phyloP scores from a whole-genome alignment of 2,797 vertebrate species.

The Phoebastria nigripes region DNA sequence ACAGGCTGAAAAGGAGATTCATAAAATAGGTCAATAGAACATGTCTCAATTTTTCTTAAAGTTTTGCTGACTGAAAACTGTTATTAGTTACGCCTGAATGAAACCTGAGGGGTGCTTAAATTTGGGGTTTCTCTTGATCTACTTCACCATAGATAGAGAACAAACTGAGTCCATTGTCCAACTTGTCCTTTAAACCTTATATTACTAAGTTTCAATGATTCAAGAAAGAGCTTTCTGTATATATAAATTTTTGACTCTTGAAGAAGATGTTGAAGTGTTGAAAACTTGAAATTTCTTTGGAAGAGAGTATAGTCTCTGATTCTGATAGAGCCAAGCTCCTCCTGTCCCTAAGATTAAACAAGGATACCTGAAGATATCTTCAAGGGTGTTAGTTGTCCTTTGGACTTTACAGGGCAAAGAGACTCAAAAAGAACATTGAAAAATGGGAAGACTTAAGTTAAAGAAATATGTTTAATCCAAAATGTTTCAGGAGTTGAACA shows the following conservation, averaged over 20 bases:
- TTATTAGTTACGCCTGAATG: not conserved
- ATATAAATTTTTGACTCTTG: not conserved
- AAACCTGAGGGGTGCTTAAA: not conserved
- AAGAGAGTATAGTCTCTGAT: not conserved
- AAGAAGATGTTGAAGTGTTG: not conserved
- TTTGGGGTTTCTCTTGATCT: not conserved
- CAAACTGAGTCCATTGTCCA: not conserved
- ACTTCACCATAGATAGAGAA: not conserved
- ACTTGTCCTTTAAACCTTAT: not conserved
- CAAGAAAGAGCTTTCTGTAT: not conserved
- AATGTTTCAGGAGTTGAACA: not conserved
- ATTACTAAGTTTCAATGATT: not conserved
- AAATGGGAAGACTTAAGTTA: not conserved
- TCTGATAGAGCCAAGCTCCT: not conserved
- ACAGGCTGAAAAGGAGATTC: not conserved
- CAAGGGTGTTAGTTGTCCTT: not conserved
- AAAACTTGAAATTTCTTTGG: not conserved
- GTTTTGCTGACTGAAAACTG: not conserved
- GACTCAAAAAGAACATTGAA: not conserved
- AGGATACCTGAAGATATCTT: not conserved
- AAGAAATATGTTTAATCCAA: not conserved
- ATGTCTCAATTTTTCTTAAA: not conserved
- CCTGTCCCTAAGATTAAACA: not conserved
- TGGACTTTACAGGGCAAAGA: not conserved
- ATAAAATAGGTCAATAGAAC: not conserved